Evolutionary conservation across 2,113 vertebrate genomes (phyloP), one percentile per base, ranked within the genome.

Genomic region (Mugil cephalus): DNA sequence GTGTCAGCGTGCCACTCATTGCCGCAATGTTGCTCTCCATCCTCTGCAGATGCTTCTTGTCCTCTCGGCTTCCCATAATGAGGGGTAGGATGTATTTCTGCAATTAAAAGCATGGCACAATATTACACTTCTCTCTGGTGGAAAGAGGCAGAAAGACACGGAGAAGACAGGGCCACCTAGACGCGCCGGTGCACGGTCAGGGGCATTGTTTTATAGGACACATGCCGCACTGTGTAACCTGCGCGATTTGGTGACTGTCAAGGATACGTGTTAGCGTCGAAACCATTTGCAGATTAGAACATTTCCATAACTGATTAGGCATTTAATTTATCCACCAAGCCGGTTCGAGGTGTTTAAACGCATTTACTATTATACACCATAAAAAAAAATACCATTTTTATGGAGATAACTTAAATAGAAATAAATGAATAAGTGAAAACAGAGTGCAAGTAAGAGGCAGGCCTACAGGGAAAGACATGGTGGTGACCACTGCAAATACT

Each of bases 1-100:
- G 98, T 92, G 96, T 97, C 95, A 99, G 94, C 61, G 96, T 98
- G 96, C 97, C 97, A 96, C 96, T 99, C 96, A 99, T 96, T 93
- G 97, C 96, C 0, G 95, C 94, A 86, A 99, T 95, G 91, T 94
- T 96, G 63, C 95, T 95, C 90, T 98, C 97, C 87, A 99, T 97
- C 93, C 96, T 95, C 94, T 96, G 96, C 94, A 99, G 97, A 91
- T 99, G 97, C 87, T 98, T 96, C 94, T 96, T 96, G 94, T 98
- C 97, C 95, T 99, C 97, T 83, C 94, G 96, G 93, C 96, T 96
- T 84, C 96, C 95, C 95, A 94, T 92, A 94, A 99, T 95, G 90
- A 99, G 95, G 88, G 98, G 98, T 88, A 98, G 94, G 94, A 99
- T 95, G 93, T 98, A 98, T 93, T 96, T 98, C 98, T 99, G 91